phyloP scores from a whole-genome alignment of 2,797 vertebrate genomes.

The Bradypodion pumilum region DNA sequence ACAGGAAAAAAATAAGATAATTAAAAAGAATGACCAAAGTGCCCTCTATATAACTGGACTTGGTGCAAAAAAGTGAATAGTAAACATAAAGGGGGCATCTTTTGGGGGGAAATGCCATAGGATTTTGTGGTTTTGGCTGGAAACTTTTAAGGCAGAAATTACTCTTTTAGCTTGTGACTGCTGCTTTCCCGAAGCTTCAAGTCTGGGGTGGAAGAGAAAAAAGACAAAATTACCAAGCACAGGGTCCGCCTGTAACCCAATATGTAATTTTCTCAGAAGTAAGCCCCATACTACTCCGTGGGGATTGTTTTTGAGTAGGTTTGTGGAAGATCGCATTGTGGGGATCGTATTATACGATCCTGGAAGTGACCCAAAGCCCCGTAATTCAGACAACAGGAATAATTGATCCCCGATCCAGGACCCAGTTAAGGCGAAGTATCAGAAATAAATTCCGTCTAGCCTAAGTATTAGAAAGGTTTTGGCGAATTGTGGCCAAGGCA shows the following conservation, averaged over 20 bases:
- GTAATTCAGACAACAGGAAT: not conserved
- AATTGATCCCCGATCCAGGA: not conserved
- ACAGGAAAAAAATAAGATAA: conserved; percentile 70
- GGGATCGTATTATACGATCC: not conserved
- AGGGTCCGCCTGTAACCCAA: not conserved
- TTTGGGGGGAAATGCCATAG: too few species aligned
- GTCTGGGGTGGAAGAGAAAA: too few species aligned
- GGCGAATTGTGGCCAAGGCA: not conserved
- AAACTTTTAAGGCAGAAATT: too few species aligned
- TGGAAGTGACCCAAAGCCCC: not conserved
- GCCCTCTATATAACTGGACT: too few species aligned
- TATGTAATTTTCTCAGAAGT: not conserved
- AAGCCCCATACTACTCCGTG: not conserved
- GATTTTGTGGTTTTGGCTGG: too few species aligned
- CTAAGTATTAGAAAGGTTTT: not conserved
- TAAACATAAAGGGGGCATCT: too few species aligned
- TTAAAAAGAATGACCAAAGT: conserved; percentile 65
- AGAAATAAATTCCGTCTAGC: not conserved
- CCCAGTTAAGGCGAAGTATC: not conserved
- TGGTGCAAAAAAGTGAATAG: too few species aligned
- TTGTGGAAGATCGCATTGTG: not conserved
- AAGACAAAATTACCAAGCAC: too few species aligned
- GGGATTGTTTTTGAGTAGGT: not conserved
- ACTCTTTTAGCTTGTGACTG: too few species aligned
- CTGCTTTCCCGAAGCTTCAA: too few species aligned